Percentiles rank a stretch among this genome's conserved stretches.
phyloP scores from a whole-genome alignment of 2,797 vertebrate species.

The Parauchenoglanis ngamensis region DNA sequence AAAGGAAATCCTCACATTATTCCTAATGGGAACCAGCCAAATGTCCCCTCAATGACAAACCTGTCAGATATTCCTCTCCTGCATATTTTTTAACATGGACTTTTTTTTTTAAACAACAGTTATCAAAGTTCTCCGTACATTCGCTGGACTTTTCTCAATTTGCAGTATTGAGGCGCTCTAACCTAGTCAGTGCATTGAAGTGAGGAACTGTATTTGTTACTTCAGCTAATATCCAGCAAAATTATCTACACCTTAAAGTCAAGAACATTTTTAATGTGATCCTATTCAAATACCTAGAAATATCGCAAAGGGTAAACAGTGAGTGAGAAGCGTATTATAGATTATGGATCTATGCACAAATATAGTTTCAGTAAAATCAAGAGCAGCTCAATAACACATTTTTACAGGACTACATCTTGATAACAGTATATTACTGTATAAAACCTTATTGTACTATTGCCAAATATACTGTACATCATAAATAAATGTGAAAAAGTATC shows the following conservation, averaged over 20 bases:
- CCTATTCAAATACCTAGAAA: neutral
- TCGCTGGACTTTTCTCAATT: neutral
- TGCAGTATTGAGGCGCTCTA: neutral
- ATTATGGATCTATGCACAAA: neutral
- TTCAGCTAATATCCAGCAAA: neutral
- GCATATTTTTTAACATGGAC: neutral
- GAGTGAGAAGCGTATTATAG: neutral
- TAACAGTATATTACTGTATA: neutral
- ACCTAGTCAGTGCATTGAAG: neutral
- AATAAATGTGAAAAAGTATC: no score
- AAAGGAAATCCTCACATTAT: neutral
- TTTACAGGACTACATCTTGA: neutral
- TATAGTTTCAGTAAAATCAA: neutral
- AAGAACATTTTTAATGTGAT: neutral
- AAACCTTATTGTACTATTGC: neutral
- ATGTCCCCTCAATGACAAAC: neutral
- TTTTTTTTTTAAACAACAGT: neutral
- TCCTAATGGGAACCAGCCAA: neutral
- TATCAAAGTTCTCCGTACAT: neutral
- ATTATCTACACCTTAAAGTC: neutral
- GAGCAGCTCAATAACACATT: neutral
- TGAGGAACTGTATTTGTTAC: neutral
- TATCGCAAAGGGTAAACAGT: neutral
- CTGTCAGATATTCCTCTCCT: conserved; percentile 1
- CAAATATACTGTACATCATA: no score